Base-by-base conservation (phyloP, 2,888 invertebrate genomes). In the Phlogophora meticulosa region DNA sequence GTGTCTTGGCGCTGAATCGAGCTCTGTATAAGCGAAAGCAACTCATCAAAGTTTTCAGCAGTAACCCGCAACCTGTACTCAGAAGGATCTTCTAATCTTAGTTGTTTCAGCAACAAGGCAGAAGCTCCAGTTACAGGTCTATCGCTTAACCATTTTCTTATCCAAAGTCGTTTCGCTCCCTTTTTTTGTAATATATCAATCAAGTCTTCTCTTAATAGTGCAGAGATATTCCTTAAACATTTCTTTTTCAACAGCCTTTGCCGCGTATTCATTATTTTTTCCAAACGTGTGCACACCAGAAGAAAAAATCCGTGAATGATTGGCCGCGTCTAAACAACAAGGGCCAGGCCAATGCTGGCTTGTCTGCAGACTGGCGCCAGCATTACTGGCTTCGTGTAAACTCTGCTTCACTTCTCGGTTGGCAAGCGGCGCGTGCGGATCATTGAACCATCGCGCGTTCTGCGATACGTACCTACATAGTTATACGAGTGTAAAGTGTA, bases 61-160 rank as follows among this genome's bases (percentile, higher is more conserved):
- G 72, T 76, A 49, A 76, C 36, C 46, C 74, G 49, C 63, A 76
- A 20, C 42, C 60, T 73, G 49, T 78, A 67, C 42, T 70, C 65
- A 13, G 38, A 24, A 38, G 69, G 48, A 78, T 78, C 76, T 76
- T 76, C 76, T 43, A 63, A 55, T 69, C 61, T 58, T 48, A 76
- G 46, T 62, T 80, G 62, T 46, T 63, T 46, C 32, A 80, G 38
- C 55, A 76, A 57, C 59, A 61, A 60, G 48, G 63, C 72, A 63
- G 79, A 81, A 46, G 68, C 75, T 52, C 76, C 80, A 57, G 66
- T 74, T 71, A 57, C 20, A 48, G 57, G 57, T 74, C 78, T 83
- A 63, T 81, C 76, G 53, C 49, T 63, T 32, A 81, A 70, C 80
- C 79, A 84, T 70, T 78, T 79, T 71, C 81, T 74, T 59, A 72